Evolutionary conservation across 2,888 invertebrate species (phyloP), one percentile per base, ranked within the genome.

Genomic region (Steinernema hermaphroditum): DNA sequence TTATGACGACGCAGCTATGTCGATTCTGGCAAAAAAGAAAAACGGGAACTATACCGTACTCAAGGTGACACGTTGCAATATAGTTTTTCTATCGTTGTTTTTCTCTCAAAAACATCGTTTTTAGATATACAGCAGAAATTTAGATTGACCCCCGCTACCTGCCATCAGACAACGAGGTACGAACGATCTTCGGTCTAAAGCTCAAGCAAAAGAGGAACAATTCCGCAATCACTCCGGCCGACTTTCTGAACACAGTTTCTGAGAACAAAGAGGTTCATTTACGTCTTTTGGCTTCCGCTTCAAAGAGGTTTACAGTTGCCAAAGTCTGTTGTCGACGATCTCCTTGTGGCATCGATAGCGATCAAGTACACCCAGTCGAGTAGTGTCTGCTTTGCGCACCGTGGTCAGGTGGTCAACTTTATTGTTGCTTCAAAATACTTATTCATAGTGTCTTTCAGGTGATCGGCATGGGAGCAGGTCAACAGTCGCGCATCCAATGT

Each of bases 331-430:
- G 86, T 94, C 2, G 90, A 95, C 72, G 97, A 98, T 88, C 89
- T 97, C 29, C 93, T 94, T 57, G 94, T 98, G 0, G 96, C 97
- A 0, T 95, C 95, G 0, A 94, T 97, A 75, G 93, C 96, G 0
- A 89, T 97, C 24, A 98, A 98, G 87, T 98, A 95, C 87, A 96
- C 97, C 0, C 97, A 98, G 88, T 96, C 96, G 83, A 98, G 98
- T 88, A 96, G 96, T 0, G 97, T 98, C 0, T 97, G 96, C 87
- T 97, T 92, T 85, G 96, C 96, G 0, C 92, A 92, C 82, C 93
- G 95, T 88, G 95, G 94, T 2, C 90, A 90, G 86, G 89, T 88
- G 80, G 72, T 68, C 32, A 12, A 22, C 29, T 62, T n/a, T 16
- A 2, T 46, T 46, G 8, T 22, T 68, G 24, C 68, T 68, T 29